A percentile compares a stretch with the other conserved stretches of the same genome.
Evolutionary conservation across 2,113 vertebrate genomes (phyloP).

Genomic region (Alosa alosa): DNA sequence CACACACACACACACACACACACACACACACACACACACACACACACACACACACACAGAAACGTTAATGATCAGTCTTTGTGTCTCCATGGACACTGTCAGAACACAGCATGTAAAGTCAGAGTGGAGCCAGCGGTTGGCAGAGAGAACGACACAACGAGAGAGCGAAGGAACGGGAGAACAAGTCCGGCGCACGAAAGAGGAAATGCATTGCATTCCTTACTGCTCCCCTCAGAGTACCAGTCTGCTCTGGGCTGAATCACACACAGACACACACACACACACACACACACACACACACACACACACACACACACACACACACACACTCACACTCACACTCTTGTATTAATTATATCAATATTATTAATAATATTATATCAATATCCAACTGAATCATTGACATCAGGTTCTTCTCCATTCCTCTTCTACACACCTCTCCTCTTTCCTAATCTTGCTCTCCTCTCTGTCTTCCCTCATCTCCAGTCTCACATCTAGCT

Average conservation of each 20-base stretch:
- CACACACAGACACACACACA: slow-evolving; percentile 27
- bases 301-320: neutral
- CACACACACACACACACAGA: neutral
- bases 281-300: neutral
- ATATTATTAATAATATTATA: too few relatives aligned
- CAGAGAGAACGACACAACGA: slow-evolving; percentile 21
- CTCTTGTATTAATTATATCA: neutral
- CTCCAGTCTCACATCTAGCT: neutral
- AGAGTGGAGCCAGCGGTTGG: slow-evolving; percentile 51
- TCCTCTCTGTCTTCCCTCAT: neutral
- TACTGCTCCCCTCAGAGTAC: slow-evolving; percentile 50
- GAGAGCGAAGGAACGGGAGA: slow-evolving; percentile 21
- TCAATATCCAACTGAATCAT: neutral
- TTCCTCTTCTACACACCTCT: neutral
- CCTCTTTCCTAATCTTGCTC: neutral
- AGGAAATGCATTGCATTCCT: slow-evolving; percentile 60
- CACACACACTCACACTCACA: neutral
- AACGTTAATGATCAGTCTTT: neutral
- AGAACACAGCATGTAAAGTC: slow-evolving; percentile 40
- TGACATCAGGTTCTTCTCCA: neutral
- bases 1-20: neutral
- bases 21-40: neutral
- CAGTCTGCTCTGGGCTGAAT: slow-evolving; percentile 35
- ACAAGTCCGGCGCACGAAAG: slow-evolving; percentile 50
- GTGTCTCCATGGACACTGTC: neutral